phyloP scores from a whole-genome alignment of 1,140 invertebrate genomes.

The Lycorma delicatula region DNA sequence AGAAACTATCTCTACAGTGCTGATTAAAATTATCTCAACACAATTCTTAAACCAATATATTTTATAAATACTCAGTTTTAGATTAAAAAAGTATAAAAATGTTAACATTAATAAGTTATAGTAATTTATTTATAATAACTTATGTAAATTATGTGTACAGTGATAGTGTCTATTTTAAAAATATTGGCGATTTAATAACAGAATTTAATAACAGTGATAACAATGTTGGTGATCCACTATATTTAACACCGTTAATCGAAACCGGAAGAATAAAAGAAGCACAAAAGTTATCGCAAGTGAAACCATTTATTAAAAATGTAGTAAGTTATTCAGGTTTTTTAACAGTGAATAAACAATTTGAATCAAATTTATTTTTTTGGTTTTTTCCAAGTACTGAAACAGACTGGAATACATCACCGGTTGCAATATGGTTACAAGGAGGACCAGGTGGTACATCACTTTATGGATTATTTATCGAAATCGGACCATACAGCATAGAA shows the following conservation, averaged over 20 bases:
- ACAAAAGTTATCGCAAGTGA: conserved; percentile 15
- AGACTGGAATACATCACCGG: conserved; percentile 43
- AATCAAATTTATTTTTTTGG: conserved; percentile 66
- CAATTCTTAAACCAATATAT: too few relatives aligned
- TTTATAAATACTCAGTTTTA: too few relatives aligned
- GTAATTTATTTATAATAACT: too few relatives aligned
- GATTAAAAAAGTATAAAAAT: too few relatives aligned
- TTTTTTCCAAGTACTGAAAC: conserved; percentile 58
- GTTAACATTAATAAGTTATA: too few relatives aligned
- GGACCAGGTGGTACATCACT: conserved; percentile 61
- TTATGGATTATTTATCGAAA: conserved; percentile 62
- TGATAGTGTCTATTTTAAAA: too few relatives aligned
- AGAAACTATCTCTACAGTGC: too few relatives aligned
- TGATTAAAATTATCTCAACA: too few relatives aligned
- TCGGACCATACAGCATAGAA: conserved; percentile 30
- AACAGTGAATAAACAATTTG: conserved; percentile 54
- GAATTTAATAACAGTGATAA: too few relatives aligned
- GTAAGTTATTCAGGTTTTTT: conserved; percentile 54
- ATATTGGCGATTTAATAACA: too few relatives aligned
- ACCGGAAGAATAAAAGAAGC: conserved; percentile 14
- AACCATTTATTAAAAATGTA: conserved; percentile 10
- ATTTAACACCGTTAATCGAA: conserved; percentile 23
- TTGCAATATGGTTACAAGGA: conserved; percentile 68
- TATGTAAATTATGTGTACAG: too few relatives aligned
- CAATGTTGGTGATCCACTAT: conserved; percentile 18